Evolutionary conservation across 2,113 vertebrate species (phyloP).

Genomic region (Hipposideros armiger): DNA sequence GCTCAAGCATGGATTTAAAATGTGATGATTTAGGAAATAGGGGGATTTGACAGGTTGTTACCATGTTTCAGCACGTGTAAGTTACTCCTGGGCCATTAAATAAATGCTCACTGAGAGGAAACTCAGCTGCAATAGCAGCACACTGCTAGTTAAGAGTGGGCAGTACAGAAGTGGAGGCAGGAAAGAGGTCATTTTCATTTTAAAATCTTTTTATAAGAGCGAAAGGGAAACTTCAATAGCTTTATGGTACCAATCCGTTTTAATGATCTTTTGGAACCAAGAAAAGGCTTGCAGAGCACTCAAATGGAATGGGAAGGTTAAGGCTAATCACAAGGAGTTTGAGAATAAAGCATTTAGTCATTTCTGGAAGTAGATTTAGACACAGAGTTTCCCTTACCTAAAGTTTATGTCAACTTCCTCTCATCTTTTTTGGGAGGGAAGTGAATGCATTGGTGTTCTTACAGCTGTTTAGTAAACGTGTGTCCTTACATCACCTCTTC

Average conservation of each 20-base stretch:
- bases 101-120: slow-evolving; percentile 73
- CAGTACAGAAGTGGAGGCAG: slow-evolving; percentile 67
- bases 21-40: slow-evolving; percentile 54
- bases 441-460: background rate
- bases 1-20: slow-evolving; percentile 55
- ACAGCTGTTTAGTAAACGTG: background rate
- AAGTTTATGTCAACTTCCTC: background rate
- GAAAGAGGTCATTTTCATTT: slow-evolving; percentile 77
- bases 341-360: background rate
- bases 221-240: slow-evolving; percentile 48
- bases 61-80: slow-evolving; percentile 65
- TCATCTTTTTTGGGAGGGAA: background rate
- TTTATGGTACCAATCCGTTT: slow-evolving; percentile 75
- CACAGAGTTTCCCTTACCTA: background rate
- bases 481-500: background rate
- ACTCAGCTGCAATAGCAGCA: slow-evolving; percentile 74
- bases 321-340: slow-evolving; percentile 20
- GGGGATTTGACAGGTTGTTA: background rate
- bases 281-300: slow-evolving; percentile 55
- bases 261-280: slow-evolving; percentile 52
- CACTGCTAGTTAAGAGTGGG: slow-evolving; percentile 67
- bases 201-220: slow-evolving; percentile 82
- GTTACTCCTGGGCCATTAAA: slow-evolving; percentile 78
- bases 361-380: background rate
- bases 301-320: slow-evolving; percentile 18